These are phyloP conservation scores for Setipinna tenuifilis DNA, from an alignment of 2,797 vertebrate species.

Conservation along the genomic window DNA sequence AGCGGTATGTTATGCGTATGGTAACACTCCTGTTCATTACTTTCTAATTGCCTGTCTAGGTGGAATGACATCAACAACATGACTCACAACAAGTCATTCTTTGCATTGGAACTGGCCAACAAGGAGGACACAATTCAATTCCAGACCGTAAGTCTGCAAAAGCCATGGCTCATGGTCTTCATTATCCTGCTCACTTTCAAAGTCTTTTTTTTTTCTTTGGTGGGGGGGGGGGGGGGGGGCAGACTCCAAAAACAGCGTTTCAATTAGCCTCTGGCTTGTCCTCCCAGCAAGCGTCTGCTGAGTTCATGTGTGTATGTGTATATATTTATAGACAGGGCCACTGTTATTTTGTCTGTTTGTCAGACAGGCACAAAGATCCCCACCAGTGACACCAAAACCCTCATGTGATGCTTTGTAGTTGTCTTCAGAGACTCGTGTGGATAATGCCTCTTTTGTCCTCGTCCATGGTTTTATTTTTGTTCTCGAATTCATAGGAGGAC, in stretches of 20 bases:
- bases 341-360: constrained; percentile 18
- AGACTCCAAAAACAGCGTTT: constrained; percentile 34
- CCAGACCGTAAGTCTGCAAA: constrained; percentile 88
- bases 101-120: constrained; percentile 90
- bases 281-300: constrained; percentile 47
- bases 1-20: background rate
- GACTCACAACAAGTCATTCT: constrained; percentile 98
- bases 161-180: background rate
- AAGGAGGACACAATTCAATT: constrained; percentile 98
- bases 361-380: background rate
- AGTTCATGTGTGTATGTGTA: constrained; percentile 39
- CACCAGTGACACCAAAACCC: background rate
- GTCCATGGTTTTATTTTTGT: background rate
- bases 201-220: constrained; percentile 13
- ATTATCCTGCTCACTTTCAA: background rate
- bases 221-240: no score
- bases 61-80: constrained; percentile 99
- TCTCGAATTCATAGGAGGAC: constrained; percentile 83
- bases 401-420: background rate
- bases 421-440: background rate
- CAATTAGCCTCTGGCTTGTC: constrained; percentile 36
- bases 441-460: background rate
- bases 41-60: constrained; percentile 75
- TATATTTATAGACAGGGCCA: background rate
- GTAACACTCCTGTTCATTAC: constrained; percentile 23